Evolutionary conservation across 2,888 invertebrate species (phyloP).

Genomic region (Polydrusus pterygomalis): DNA sequence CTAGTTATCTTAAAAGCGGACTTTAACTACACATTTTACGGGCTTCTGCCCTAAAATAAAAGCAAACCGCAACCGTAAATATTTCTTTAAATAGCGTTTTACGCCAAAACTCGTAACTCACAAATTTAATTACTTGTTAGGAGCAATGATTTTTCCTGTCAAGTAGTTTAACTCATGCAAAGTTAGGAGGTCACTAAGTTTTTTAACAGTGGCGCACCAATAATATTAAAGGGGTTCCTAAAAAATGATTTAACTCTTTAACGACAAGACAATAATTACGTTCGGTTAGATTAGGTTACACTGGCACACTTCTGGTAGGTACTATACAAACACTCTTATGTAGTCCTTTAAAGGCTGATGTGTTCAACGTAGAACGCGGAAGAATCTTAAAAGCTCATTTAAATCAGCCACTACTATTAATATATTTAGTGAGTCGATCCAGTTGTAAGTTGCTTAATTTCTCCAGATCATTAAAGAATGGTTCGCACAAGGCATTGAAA

Average conservation of each 20-base stretch:
- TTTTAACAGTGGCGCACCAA: conserved; percentile 13
- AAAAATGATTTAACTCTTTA: background rate
- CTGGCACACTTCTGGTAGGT: too few relatives aligned
- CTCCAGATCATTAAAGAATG: too few relatives aligned
- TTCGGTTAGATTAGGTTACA: too few relatives aligned
- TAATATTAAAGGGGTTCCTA: background rate
- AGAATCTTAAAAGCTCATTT: too few relatives aligned
- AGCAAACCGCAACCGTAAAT: conserved; percentile 30
- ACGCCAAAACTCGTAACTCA: conserved; percentile 35
- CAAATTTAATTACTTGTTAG: conserved; percentile 44
- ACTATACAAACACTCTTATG: too few relatives aligned
- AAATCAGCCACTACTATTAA: too few relatives aligned
- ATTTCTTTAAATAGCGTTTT: conserved; percentile 42
- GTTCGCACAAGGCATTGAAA: too few relatives aligned
- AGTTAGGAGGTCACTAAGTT: conserved; percentile 36
- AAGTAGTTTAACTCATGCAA: conserved; percentile 45
- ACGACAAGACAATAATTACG: too few relatives aligned
- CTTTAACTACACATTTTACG: conserved; percentile 35
- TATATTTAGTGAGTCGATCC: too few relatives aligned
- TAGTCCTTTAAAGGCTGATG: too few relatives aligned
- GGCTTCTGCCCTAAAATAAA: conserved; percentile 35
- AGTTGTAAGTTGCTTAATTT: too few relatives aligned
- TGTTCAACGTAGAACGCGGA: too few relatives aligned
- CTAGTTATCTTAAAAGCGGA: conserved; percentile 30
- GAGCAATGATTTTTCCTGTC: conserved; percentile 46